A percentile compares a stretch with the other conserved stretches of the same genome.
These are phyloP conservation scores for Nerophis ophidion DNA, from an alignment of 2,113 vertebrate genomes.

Conservation along the genomic window DNA sequence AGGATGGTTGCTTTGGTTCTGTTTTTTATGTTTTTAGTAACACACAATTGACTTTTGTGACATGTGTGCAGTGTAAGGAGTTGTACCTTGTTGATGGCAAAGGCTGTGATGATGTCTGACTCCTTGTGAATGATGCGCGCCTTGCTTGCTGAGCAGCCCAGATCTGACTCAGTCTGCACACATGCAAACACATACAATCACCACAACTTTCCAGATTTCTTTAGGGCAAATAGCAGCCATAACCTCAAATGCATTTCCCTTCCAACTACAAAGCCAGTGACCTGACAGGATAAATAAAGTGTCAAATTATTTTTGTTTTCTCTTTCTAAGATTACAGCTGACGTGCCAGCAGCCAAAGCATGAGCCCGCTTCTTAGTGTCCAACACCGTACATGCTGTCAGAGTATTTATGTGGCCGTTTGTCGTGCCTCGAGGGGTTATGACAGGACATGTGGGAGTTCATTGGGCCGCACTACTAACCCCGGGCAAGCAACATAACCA, in stretches of 20 bases:
- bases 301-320: constrained; percentile 15
- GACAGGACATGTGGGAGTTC: constrained; percentile 17
- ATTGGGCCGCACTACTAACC: constrained; percentile 22
- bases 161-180: constrained; percentile 84
- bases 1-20: background rate
- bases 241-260: constrained; percentile 23
- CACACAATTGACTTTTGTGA: background rate
- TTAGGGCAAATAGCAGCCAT: constrained; percentile 18
- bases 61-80: too few species aligned
- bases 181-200: constrained; percentile 6
- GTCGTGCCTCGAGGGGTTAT: constrained; percentile 17
- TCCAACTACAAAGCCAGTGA: constrained; percentile 23
- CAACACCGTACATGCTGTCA: background rate
- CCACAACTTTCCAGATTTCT: constrained; percentile 16
- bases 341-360: background rate
- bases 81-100: constrained; percentile 95
- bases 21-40: background rate
- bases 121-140: constrained; percentile 98
- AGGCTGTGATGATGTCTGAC: constrained; percentile 97
- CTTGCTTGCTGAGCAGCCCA: constrained; percentile 84
- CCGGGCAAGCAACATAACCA: constrained; percentile 20
- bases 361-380: constrained; percentile 5
- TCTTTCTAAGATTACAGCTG: constrained; percentile 9
- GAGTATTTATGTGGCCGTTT: constrained; percentile 12
- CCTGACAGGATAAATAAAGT: constrained; percentile 24